Conservation (phyloP, 2,113 vertebrate species). For the Muscicapa adusta region DNA sequence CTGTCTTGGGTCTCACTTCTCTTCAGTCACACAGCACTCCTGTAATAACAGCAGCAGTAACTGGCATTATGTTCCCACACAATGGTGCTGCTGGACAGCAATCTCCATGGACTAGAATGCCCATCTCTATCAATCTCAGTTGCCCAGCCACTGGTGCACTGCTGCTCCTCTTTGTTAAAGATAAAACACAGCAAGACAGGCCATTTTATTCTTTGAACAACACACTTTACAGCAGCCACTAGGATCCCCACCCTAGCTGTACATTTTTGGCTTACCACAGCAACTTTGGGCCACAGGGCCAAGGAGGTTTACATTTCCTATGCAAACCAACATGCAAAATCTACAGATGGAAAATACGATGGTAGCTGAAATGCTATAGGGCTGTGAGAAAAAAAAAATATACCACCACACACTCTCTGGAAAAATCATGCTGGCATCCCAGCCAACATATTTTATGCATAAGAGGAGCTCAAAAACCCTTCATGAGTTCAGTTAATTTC, state of each 20-base stretch:
- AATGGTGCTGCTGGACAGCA: not conserved
- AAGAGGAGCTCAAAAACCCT: not conserved
- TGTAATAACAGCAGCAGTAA: not conserved
- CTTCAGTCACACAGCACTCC: not conserved
- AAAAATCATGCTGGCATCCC: not conserved
- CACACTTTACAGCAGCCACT: not conserved
- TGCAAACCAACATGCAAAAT: not conserved
- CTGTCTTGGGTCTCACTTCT: not conserved
- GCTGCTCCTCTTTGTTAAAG: not conserved
- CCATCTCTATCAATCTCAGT: not conserved
- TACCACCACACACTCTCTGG: not conserved
- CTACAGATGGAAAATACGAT: not conserved
- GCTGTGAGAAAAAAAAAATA: not conserved
- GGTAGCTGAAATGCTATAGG: not conserved
- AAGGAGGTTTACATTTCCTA: not conserved
- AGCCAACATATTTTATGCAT: not conserved
- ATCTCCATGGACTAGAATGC: not conserved
- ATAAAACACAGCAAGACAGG: not conserved
- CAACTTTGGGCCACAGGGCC: not conserved
- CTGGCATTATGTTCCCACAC: not conserved
- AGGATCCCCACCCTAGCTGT: not conserved
- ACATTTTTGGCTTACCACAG: not conserved
- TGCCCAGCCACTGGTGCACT: not conserved
- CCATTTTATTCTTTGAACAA: not conserved
- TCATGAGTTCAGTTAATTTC: not conserved